Evolutionary conservation across 1,140 invertebrate species (phyloP).

Genomic region (Hyposmocoma kahamanoa): DNA sequence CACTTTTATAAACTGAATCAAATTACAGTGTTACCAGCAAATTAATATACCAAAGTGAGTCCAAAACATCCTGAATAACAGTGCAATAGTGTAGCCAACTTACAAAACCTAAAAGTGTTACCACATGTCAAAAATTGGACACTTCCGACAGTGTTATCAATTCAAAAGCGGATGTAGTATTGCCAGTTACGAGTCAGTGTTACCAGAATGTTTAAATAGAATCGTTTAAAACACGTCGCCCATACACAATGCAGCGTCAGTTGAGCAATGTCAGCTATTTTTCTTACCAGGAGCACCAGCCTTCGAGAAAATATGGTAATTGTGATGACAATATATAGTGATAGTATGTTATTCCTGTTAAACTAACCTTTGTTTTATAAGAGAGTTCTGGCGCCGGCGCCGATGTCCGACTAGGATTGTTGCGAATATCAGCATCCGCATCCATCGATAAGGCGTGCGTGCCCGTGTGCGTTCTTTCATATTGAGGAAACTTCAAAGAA

Average conservation of each 20-base stretch:
- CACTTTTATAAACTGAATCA: too few relatives aligned
- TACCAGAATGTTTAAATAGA: background rate
- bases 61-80: background rate
- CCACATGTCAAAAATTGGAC: background rate
- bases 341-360: background rate
- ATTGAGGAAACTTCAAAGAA: background rate
- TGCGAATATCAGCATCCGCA: too few relatives aligned
- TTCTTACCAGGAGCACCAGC: slow-evolving; percentile 64
- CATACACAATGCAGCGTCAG: slow-evolving; percentile 47
- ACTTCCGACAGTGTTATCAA: background rate
- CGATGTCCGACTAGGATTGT: too few relatives aligned
- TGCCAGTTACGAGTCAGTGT: background rate
- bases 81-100: background rate
- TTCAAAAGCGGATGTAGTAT: background rate
- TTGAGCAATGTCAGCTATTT: slow-evolving; percentile 59
- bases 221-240: background rate
- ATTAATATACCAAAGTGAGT: too few relatives aligned
- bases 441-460: too few relatives aligned
- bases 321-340: background rate
- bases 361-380: background rate
- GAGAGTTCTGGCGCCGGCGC: too few relatives aligned
- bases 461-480: too few relatives aligned
- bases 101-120: background rate
- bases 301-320: slow-evolving; percentile 56
- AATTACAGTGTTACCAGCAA: too few relatives aligned